Percentiles rank a stretch among this genome's conserved stretches.
Evolutionary conservation across 1,140 invertebrate genomes (phyloP).

Genomic region (Laodelphax striatellus): DNA sequence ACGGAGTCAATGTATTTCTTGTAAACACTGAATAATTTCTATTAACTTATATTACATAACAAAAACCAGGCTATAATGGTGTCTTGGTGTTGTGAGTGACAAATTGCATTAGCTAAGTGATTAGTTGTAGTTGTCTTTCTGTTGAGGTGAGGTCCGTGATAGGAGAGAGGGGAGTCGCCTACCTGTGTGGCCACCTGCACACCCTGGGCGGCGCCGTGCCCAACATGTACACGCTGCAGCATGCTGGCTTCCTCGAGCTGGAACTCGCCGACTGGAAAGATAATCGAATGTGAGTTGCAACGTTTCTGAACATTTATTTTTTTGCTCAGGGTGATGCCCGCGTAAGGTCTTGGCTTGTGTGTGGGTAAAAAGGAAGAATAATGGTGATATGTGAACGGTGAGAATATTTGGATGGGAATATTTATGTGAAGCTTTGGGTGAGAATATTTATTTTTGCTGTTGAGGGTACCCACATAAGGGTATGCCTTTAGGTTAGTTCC

Average conservation of each 20-base stretch:
- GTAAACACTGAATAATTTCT: background rate
- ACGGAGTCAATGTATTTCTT: too few relatives aligned
- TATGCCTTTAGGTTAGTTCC: too few relatives aligned
- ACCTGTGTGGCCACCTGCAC: constrained; percentile 90
- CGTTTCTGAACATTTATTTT: background rate
- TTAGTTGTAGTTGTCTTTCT: constrained; percentile 7
- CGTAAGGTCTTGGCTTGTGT: too few relatives aligned
- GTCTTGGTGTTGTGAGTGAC: too few relatives aligned
- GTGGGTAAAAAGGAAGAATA: too few relatives aligned
- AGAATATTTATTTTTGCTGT: too few relatives aligned
- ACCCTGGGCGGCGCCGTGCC: constrained; percentile 63
- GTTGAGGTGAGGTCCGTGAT: constrained; percentile 37
- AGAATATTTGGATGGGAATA: too few relatives aligned
- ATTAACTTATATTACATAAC: background rate
- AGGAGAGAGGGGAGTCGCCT: constrained; percentile 44
- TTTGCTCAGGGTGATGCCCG: too few relatives aligned
- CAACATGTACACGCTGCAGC: constrained; percentile 79
- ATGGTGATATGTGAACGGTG: too few relatives aligned
- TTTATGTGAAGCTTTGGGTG: too few relatives aligned
- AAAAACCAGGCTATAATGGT: too few relatives aligned
- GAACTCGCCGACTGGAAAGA: constrained; percentile 93
- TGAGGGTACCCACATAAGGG: too few relatives aligned
- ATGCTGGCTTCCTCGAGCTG: constrained; percentile 73
- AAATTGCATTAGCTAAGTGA: background rate
- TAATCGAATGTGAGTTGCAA: constrained; percentile 60